Evolutionary conservation across 2,113 vertebrate genomes (phyloP).

Genomic region (Parus major): DNA sequence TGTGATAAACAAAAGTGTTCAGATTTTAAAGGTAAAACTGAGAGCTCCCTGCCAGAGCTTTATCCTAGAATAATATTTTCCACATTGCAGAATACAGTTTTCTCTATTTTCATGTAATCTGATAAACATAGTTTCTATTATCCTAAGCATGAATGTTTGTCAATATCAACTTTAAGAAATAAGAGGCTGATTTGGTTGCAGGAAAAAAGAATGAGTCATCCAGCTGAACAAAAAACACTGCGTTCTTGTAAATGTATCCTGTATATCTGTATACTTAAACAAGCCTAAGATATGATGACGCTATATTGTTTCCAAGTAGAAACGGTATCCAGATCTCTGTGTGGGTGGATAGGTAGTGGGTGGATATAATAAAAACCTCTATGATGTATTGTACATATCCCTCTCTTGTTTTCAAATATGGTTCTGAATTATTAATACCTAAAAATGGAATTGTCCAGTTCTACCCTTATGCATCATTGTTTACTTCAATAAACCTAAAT

Average conservation of each 20-base stretch:
- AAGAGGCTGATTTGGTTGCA: neutral
- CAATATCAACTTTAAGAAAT: constrained; percentile 18
- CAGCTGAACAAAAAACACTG: neutral
- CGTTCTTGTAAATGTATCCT: constrained; percentile 20
- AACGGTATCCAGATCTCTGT: constrained; percentile 10
- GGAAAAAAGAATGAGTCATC: constrained; percentile 8
- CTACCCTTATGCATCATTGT: constrained; percentile 33
- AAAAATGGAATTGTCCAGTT: constrained; percentile 52
- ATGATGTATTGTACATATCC: constrained; percentile 32
- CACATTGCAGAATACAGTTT: neutral
- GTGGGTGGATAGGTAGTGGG: constrained; percentile 40
- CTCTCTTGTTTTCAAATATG: constrained; percentile 48
- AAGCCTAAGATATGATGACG: neutral
- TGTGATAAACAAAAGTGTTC: neutral
- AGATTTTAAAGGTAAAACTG: neutral
- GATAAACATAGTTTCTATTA: constrained; percentile 32
- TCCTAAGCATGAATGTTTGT: constrained; percentile 10
- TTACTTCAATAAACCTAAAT: constrained; percentile 55
- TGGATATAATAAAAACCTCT: constrained; percentile 48
- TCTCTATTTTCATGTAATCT: neutral
- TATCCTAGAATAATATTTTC: neutral
- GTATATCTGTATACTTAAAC: constrained; percentile 2
- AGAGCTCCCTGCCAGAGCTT: neutral
- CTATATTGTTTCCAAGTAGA: constrained; percentile 46
- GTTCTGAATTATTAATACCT: constrained; percentile 61